These are phyloP conservation scores for Disparrhopalites patrizii DNA, from an alignment of 2,888 invertebrate genomes.

Conservation along the genomic window DNA sequence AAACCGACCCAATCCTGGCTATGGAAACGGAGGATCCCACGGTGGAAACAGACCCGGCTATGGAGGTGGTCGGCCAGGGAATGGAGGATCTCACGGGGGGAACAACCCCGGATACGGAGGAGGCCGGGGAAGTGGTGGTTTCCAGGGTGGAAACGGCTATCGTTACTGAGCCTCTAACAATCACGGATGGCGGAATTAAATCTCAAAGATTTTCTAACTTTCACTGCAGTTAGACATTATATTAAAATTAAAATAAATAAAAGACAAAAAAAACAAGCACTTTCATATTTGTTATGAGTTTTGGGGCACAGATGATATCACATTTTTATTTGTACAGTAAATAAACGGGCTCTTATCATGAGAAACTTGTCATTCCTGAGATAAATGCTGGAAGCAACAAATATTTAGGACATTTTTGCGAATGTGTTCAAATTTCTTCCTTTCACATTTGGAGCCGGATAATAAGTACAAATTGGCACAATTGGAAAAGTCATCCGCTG, in stretches of 20 bases:
- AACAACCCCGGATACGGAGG: neutral
- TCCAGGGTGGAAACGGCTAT: neutral
- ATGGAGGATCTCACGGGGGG: neutral
- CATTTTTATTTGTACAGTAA: too few relatives aligned
- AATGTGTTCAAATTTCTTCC: neutral
- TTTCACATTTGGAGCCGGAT: neutral
- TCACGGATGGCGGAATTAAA: neutral
- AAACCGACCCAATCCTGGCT: neutral
- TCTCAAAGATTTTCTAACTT: too few relatives aligned
- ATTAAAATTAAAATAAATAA: too few relatives aligned
- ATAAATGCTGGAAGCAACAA: neutral
- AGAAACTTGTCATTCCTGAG: neutral
- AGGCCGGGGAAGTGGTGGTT: neutral
- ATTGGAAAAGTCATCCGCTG: constrained; percentile 1
- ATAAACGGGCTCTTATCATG: too few relatives aligned
- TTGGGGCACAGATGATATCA: too few relatives aligned
- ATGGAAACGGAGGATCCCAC: constrained; percentile 3
- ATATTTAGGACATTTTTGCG: too few relatives aligned
- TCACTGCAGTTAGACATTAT: too few relatives aligned
- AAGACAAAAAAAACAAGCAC: too few relatives aligned
- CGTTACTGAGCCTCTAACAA: too few relatives aligned
- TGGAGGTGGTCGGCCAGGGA: neutral
- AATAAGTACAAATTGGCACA: constrained; percentile 4
- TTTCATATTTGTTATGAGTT: too few relatives aligned
- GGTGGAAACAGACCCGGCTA: neutral